These are phyloP conservation scores for Phenganax stokvisi DNA, from an alignment of 92 coral and sea anemone species.

Conservation along the genomic window DNA sequence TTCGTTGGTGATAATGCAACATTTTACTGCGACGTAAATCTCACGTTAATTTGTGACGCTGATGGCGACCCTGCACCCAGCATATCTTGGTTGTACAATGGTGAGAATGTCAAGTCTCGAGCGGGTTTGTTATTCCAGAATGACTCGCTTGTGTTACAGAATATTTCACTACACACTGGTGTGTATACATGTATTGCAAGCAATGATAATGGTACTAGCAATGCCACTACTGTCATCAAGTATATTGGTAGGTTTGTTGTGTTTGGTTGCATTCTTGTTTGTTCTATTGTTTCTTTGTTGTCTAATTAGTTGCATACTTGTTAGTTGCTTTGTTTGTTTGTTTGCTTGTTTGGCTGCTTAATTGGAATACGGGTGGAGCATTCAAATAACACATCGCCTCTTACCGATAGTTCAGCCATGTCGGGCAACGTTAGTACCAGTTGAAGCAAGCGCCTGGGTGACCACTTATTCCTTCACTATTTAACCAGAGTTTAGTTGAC, in stretches of 20 bases:
- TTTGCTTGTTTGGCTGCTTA: no score
- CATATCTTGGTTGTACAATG: slow-evolving; percentile 64
- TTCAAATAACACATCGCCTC: no score
- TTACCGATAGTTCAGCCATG: no score
- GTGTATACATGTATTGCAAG: slow-evolving; percentile 69
- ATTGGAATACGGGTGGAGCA: no score
- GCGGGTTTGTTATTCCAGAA: slow-evolving; percentile 4
- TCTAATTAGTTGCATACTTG: no score
- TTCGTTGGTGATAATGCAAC: slow-evolving; percentile 47
- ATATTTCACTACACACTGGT: slow-evolving; percentile 56
- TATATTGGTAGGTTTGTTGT: slow-evolving; percentile 60
- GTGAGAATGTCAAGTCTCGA: slow-evolving; percentile 7
- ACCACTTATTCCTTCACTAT: no score
- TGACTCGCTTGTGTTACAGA: slow-evolving; percentile 27
- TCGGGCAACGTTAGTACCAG: no score
- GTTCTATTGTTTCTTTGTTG: neutral
- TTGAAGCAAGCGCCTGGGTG: no score
- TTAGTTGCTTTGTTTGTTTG: no score
- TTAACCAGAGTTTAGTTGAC: no score
- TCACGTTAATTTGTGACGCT: slow-evolving; percentile 66
- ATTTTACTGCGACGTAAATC: slow-evolving; percentile 42
- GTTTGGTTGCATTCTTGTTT: neutral
- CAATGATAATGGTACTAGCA: slow-evolving; percentile 69
- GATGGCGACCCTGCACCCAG: slow-evolving; percentile 61
- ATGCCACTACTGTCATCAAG: slow-evolving; percentile 66